A percentile compares a stretch with the other conserved stretches of the same genome.
Evolutionary conservation across 2,113 vertebrate species (phyloP).

Genomic region (Athene cunicularia): DNA sequence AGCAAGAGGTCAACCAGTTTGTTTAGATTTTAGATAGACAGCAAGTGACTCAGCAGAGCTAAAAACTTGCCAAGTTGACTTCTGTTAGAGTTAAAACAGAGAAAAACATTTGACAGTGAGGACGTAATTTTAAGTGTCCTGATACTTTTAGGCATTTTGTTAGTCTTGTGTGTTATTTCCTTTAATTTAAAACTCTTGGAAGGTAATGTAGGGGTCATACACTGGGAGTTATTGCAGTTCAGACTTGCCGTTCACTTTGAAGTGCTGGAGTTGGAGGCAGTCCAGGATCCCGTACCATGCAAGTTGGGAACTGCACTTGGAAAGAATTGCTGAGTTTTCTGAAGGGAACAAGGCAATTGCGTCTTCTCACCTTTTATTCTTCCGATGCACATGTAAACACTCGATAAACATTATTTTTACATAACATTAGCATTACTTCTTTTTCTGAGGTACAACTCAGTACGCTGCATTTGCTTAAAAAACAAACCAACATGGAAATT

Average conservation of each 20-base stretch:
- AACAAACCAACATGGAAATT: not conserved
- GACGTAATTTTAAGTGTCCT: not conserved
- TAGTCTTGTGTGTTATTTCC: constrained; percentile 1
- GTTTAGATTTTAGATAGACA: constrained; percentile 17
- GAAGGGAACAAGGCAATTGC: not conserved
- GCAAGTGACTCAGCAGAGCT: constrained; percentile 66
- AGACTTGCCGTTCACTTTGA: constrained; percentile 1
- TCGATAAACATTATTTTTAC: not conserved
- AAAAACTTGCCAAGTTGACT: constrained; percentile 20
- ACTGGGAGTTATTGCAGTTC: not conserved
- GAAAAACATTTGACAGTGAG: not conserved
- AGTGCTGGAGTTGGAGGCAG: not conserved
- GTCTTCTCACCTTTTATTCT: not conserved
- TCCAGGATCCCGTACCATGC: not conserved
- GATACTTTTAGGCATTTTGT: not conserved
- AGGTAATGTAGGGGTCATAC: not conserved
- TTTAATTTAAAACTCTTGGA: constrained; percentile 37
- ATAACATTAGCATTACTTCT: not conserved
- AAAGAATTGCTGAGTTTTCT: constrained; percentile 20
- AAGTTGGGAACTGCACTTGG: not conserved
- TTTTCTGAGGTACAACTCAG: not conserved
- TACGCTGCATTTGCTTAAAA: not conserved
- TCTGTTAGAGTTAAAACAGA: not conserved
- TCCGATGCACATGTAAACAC: not conserved
- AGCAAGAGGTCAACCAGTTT: not conserved